Evolutionary conservation across 2,888 invertebrate genomes (phyloP).

Genomic region (Andrena fulva): DNA sequence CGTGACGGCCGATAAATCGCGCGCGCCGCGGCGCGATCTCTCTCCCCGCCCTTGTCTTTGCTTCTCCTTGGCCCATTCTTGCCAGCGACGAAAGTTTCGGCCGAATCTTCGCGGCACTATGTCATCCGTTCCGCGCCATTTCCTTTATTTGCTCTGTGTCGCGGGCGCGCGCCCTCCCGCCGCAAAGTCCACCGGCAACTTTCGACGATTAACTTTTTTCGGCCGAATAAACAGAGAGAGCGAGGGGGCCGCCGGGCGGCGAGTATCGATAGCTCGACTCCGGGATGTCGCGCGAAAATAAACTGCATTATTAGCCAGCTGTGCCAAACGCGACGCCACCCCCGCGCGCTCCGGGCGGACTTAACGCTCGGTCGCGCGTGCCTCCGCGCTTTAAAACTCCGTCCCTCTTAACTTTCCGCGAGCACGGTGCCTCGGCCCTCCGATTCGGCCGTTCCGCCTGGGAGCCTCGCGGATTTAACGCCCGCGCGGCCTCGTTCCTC

Average conservation of each 20-base stretch:
- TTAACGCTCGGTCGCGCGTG: constrained; percentile 34
- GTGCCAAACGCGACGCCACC: constrained; percentile 36
- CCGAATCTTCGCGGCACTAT: constrained; percentile 53
- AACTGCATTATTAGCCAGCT: constrained; percentile 53
- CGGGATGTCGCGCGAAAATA: constrained; percentile 30
- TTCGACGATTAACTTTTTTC: constrained; percentile 63
- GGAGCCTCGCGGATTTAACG: background rate
- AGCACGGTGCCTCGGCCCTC: background rate
- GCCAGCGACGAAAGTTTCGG: constrained; percentile 31
- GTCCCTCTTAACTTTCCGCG: background rate
- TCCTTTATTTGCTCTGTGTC: constrained; percentile 56
- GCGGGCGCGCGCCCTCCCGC: constrained; percentile 22
- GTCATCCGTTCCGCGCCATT: constrained; percentile 69
- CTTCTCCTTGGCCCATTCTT: background rate
- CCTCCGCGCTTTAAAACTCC: background rate
- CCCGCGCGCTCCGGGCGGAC: background rate
- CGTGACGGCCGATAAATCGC: constrained; percentile 17
- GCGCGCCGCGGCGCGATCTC: background rate
- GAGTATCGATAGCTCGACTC: constrained; percentile 39
- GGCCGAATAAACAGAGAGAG: constrained; percentile 45
- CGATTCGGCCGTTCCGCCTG: background rate
- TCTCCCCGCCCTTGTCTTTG: background rate
- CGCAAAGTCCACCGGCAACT: constrained; percentile 53
- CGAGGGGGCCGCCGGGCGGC: constrained; percentile 5
- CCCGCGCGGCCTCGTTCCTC: no score